Evolutionary conservation across 2,888 invertebrate genomes (phyloP), one percentile per base, ranked within the genome.

Genomic region (Dicranocentrus wangi): DNA sequence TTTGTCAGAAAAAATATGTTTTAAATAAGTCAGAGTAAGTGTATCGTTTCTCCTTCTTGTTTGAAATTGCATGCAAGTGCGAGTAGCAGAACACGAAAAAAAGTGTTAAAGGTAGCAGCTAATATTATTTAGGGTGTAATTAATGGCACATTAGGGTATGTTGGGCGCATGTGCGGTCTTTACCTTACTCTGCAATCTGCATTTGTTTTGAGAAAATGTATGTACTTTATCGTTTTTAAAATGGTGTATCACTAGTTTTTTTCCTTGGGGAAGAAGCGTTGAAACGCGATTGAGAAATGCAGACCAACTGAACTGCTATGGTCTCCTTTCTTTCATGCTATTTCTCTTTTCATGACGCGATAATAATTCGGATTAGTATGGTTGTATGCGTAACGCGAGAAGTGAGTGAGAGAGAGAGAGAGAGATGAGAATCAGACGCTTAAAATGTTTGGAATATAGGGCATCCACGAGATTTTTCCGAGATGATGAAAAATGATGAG

Each of bases 331-430:
- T 76, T 58, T 60, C 76, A 60, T 58, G 53, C 7, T 43, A 65
- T 65, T 65, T 23, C 43, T 28, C n/a, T n/a, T n/a, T 19, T 61
- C 60, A 72, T 55, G 60, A 81, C 81, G 81, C 65, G 81, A 81
- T 70, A 73, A 75, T 81, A 71, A 81, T 81, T 81, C 71, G 70
- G 81, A 81, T 81, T 76, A 76, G 63, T 65, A 81, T 70, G 81
- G 69, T 60, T 76, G 69, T 70, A 39, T 70, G 81, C 76, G 70
- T 76, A 76, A 81, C 75, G n/a, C n/a, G 76, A 73, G 65, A 53
- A 65, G 58, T 13, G 28, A n/a, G n/a, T n/a, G n/a, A n/a, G n/a
- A n/a, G n/a, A n/a, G n/a, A n/a, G n/a, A n/a, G n/a, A n/a, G n/a
- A n/a, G n/a, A 63, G 42, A 63, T 25, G 39, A 28, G 21, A 10